phyloP scores from a whole-genome alignment of 2,797 vertebrate species.

The Mus minutoides region DNA sequence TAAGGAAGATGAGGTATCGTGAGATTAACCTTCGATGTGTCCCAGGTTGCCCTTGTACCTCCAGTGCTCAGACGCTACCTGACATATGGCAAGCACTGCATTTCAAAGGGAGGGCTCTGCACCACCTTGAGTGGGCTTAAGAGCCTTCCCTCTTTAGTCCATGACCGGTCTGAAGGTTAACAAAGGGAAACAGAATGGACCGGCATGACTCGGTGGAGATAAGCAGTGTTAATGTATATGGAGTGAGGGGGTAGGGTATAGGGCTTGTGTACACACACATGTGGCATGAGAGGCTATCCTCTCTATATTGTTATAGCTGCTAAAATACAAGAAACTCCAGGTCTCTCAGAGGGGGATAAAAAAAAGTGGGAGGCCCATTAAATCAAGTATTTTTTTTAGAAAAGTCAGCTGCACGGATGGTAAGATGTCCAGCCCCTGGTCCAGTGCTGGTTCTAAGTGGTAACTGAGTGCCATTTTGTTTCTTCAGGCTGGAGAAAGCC shows the following conservation, averaged over 20 bases:
- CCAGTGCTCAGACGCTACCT: background rate
- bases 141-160: background rate
- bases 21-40: background rate
- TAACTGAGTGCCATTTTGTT: constrained; percentile 8
- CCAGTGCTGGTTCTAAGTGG: background rate
- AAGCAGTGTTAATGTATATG: background rate
- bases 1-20: constrained; percentile 85
- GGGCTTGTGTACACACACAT: accelerated
- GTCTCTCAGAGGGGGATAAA: constrained; percentile 16
- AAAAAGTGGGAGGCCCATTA: constrained; percentile 29
- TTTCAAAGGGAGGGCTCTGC: background rate
- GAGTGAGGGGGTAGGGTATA: too few relatives aligned
- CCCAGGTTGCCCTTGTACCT: background rate
- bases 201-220: background rate
- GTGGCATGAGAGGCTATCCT: background rate
- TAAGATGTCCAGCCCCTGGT: background rate
- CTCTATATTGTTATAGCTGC: constrained; percentile 23
- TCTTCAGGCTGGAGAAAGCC: constrained; percentile 25
- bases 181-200: constrained; percentile 7
- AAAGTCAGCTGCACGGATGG: constrained; percentile 16
- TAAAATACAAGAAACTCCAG: constrained; percentile 59
- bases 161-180: background rate
- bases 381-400: constrained; percentile 63
- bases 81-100: background rate
- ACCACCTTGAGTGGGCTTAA: constrained; percentile 18